Evolutionary conservation across 2,113 vertebrate genomes (phyloP).

Genomic region (Merops nubicus): DNA sequence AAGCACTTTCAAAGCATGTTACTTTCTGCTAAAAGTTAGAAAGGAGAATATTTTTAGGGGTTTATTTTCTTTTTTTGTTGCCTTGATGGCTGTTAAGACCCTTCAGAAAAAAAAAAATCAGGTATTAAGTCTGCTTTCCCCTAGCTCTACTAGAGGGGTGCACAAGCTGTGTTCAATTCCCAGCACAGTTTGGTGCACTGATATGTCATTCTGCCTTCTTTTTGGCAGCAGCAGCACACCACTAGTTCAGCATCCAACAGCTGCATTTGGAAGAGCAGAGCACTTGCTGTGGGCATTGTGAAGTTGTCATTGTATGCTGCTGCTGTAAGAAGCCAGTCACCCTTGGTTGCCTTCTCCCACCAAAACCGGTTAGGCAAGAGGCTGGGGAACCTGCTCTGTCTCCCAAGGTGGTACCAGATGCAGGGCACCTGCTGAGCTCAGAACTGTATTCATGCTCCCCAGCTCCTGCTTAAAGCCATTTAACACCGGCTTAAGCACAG

Average conservation of each 20-base stretch:
- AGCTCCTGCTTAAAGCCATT: not conserved
- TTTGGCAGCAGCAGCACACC: not conserved
- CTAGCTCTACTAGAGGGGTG: not conserved
- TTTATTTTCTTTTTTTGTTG: not conserved
- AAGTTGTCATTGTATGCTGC: not conserved
- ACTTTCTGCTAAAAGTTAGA: not conserved
- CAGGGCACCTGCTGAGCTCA: not conserved
- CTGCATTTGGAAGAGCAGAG: not conserved
- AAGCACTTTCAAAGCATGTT: not conserved
- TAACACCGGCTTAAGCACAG: not conserved
- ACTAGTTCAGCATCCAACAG: not conserved
- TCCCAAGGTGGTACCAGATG: not conserved
- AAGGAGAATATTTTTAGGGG: not conserved
- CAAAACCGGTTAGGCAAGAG: accelerated
- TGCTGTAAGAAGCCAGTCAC: not conserved
- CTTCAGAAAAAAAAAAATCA: not conserved
- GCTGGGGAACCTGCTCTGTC: not conserved
- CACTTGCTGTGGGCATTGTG: not conserved
- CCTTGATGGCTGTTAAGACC: not conserved
- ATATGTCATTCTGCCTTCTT: not conserved
- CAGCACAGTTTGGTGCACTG: not conserved
- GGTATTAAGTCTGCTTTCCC: not conserved
- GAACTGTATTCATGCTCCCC: not conserved
- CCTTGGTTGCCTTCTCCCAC: not conserved
- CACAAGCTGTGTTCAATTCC: not conserved